phyloP scores from a whole-genome alignment of 2,113 vertebrate genomes.

The Ceyx melanurus region DNA sequence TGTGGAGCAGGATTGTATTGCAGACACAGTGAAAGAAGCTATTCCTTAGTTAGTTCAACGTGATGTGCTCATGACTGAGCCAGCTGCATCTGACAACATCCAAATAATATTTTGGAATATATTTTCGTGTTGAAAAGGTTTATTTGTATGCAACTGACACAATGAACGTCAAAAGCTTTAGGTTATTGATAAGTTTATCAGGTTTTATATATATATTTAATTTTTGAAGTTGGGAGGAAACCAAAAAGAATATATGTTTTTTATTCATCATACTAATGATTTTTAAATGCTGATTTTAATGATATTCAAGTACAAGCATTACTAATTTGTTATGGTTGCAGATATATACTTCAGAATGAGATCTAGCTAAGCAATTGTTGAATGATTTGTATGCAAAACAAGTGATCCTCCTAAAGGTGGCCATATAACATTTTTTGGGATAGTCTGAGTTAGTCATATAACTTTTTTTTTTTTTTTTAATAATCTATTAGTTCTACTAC shows the following conservation, averaged over 20 bases:
- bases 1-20: neutral
- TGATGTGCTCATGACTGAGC: neutral
- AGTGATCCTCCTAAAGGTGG: neutral
- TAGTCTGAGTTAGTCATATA: neutral
- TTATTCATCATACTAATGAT: neutral
- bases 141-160: neutral
- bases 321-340: neutral
- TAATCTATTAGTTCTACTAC: neutral
- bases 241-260: rapidly evolving
- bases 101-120: neutral
- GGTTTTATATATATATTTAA: neutral
- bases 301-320: neutral
- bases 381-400: neutral
- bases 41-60: neutral
- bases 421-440: neutral
- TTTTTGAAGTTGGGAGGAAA: neutral
- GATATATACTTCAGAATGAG: neutral
- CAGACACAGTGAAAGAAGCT: neutral
- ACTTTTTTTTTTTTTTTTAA: neutral
- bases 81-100: neutral
- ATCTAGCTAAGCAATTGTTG: neutral
- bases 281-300: neutral
- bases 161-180: neutral
- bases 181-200: neutral
- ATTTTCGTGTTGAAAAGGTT: neutral